A percentile compares a stretch with the other conserved stretches of the same genome.
These are phyloP conservation scores for Thunnus albacares DNA, from an alignment of 2,797 vertebrate genomes.

Conservation along the genomic window DNA sequence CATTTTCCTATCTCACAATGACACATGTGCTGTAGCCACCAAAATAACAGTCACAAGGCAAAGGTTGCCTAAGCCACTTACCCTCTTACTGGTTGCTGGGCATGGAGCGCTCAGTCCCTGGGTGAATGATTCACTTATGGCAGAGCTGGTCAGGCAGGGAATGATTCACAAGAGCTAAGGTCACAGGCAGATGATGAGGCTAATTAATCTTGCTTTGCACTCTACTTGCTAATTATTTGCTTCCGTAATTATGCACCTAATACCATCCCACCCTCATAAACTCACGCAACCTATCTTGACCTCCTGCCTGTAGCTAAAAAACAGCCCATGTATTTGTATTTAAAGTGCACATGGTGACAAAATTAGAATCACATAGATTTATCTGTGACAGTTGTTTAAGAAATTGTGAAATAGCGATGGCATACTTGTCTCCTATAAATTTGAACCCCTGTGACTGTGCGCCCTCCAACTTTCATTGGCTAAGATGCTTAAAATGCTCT, in stretches of 20 bases:
- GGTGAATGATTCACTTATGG: conserved; percentile 74
- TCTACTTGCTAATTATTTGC: conserved; percentile 79
- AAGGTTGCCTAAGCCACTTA: conserved; percentile 48
- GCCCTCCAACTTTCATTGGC: conserved; percentile 34
- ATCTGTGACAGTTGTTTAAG: conserved; percentile 54
- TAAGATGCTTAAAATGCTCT: conserved; percentile 39
- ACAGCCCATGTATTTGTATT: conserved; percentile 58
- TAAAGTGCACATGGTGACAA: conserved; percentile 29
- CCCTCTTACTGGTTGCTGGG: conserved; percentile 58
- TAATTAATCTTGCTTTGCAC: conserved; percentile 82
- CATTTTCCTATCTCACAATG: conserved; percentile 54
- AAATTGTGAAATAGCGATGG: conserved; percentile 39
- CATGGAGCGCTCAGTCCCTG: conserved; percentile 29
- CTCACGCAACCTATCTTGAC: conserved; percentile 35
- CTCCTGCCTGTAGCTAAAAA: conserved; percentile 54
- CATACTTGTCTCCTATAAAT: conserved; percentile 28
- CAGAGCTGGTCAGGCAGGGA: conserved; percentile 68
- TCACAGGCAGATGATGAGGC: conserved; percentile 78
- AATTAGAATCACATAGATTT: conserved; percentile 48
- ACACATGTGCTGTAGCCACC: conserved; percentile 48
- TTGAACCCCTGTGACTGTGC: conserved; percentile 39
- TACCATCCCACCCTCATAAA: conserved; percentile 50
- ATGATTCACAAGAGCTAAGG: conserved; percentile 72
- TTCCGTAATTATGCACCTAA: conserved; percentile 76
- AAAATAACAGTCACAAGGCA: conserved; percentile 54